Conservation (phyloP, 2,797 vertebrate species). For the Pantherophis vulpinus region DNA sequence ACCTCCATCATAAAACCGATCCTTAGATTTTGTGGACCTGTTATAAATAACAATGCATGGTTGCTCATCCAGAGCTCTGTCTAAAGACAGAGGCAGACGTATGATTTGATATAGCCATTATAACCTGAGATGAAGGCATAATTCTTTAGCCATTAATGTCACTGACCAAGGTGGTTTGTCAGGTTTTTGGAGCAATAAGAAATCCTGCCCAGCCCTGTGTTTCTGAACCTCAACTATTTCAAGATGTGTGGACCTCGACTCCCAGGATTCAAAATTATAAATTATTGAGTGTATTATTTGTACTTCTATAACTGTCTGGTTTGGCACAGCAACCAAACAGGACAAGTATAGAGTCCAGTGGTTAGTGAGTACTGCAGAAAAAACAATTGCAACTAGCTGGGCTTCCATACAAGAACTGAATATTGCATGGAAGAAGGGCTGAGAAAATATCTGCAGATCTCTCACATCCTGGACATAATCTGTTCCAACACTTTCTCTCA, state of each 20-base stretch:
- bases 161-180: not conserved
- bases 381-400: not conserved
- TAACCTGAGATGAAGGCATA: not conserved
- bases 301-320: not conserved
- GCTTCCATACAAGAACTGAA: not conserved
- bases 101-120: not conserved
- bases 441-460: not conserved
- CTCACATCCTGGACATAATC: not conserved
- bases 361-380: not conserved
- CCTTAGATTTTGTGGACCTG: not conserved
- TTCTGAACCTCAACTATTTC: not conserved
- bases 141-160: not conserved
- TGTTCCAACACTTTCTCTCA: not conserved
- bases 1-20: not conserved
- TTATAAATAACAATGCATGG: conserved; percentile 6
- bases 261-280: not conserved
- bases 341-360: not conserved
- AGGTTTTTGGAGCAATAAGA: not conserved
- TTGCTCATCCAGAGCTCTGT: not conserved
- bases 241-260: not conserved
- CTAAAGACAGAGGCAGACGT: not conserved
- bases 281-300: not conserved
- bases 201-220: not conserved
- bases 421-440: not conserved
- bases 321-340: not conserved